phyloP scores from a whole-genome alignment of 37 sponge, comb jelly and placozoan species.

The Spongilla lacustris region DNA sequence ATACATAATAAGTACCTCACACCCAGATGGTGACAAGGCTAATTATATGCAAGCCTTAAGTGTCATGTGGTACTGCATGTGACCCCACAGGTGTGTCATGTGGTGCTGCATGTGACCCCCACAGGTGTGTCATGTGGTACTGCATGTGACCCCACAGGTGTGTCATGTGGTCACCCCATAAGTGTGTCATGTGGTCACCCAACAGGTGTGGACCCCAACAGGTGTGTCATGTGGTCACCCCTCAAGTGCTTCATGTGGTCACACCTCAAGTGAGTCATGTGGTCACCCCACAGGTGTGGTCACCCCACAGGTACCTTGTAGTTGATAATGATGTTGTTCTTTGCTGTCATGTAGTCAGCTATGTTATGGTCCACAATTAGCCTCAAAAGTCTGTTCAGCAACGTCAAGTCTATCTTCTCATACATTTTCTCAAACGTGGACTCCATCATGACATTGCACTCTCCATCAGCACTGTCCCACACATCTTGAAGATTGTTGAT shows the following conservation, averaged over 20 bases:
- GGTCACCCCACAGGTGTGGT: background rate
- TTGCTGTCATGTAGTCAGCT: conserved; percentile 99
- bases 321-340: conserved; percentile 99
- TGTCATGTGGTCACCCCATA: too few relatives aligned
- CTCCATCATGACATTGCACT: conserved; percentile 99
- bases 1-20: too few relatives aligned
- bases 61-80: too few relatives aligned
- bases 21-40: too few relatives aligned
- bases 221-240: too few relatives aligned
- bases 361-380: conserved; percentile 99
- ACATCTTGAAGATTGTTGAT: conserved; percentile 98
- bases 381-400: conserved; percentile 92
- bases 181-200: background rate
- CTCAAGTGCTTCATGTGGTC: too few relatives aligned
- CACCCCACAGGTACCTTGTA: conserved; percentile 76
- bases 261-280: too few relatives aligned
- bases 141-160: too few relatives aligned
- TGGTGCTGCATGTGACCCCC: too few relatives aligned
- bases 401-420: conserved; percentile 98
- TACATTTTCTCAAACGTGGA: conserved; percentile 95
- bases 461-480: conserved; percentile 96
- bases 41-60: too few relatives aligned
- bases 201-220: too few relatives aligned
- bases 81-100: too few relatives aligned
- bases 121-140: background rate